These are phyloP conservation scores for Vanessa atalanta DNA, from an alignment of 1,140 invertebrate genomes.

Conservation along the genomic window DNA sequence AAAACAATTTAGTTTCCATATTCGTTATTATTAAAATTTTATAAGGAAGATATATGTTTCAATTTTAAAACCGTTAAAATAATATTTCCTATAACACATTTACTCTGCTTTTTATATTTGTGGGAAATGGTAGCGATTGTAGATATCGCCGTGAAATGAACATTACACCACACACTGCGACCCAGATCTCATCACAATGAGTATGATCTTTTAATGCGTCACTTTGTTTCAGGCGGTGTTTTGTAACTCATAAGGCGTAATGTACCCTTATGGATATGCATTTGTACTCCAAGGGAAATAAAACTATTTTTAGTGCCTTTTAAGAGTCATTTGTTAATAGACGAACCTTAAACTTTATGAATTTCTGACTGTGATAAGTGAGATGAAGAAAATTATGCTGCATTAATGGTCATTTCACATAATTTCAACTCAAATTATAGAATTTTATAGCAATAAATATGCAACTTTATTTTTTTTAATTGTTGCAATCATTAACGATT, in stretches of 20 bases:
- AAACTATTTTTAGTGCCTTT: constrained; percentile 34
- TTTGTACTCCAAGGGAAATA: constrained; percentile 31
- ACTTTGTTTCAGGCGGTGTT: constrained; percentile 51
- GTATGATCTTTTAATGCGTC: constrained; percentile 60
- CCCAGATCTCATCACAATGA: constrained; percentile 55
- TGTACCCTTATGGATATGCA: constrained; percentile 46
- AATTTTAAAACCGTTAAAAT: no score
- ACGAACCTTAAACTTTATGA: constrained; percentile 4
- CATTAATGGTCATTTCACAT: constrained; percentile 2
- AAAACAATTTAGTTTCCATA: no score
- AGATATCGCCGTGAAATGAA: constrained; percentile 1
- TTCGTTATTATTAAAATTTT: no score
- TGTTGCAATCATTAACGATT: not conserved
- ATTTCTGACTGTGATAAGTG: constrained; percentile 4
- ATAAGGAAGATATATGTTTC: no score
- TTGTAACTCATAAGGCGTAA: constrained; percentile 43
- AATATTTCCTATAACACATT: no score
- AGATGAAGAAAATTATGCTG: not conserved
- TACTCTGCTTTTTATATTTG: no score
- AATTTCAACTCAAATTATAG: not conserved
- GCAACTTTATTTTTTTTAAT: not conserved
- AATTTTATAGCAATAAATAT: not conserved
- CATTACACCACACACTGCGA: constrained; percentile 36
- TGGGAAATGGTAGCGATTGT: not conserved
- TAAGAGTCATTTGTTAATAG: constrained; percentile 28